Base-by-base conservation (phyloP, 2,888 invertebrate species). In the Andrena chrysosceles region DNA sequence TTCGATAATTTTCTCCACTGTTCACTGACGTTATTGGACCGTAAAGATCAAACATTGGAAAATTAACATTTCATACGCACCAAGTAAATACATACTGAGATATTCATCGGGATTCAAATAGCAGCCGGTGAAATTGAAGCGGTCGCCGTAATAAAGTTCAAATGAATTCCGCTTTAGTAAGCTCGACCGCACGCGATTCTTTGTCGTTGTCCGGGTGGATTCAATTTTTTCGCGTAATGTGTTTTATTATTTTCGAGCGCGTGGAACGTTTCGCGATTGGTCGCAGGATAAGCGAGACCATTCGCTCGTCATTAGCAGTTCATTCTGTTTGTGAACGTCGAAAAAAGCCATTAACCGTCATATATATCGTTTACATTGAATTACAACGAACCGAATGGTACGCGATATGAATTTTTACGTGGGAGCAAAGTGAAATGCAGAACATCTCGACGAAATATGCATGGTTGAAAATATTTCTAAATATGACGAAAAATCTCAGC, bases 361-460 rank as follows among this genome's bases (percentile, higher is more conserved):
- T 2, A n/a, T 35, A n/a, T 29, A 42, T 59, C 69, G 59, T 59
- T 69, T 69, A 59, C 54, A 56, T 35, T 33, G 23, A 26, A 69
- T 59, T 59, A 42, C n/a, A 26, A n/a, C 26, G 56, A 23, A 16
- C 7, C 13, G 26, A 59, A n/a, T 10, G 42, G 35, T 29, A 29
- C 35, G 42, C n/a, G 26, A 1, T 6, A 23, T 26, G 56, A 59
- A 59, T 69, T 56, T 56, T 16, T 35, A 56, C 31, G 52, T 0
- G 5, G 2, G 6, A 26, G 16, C 2, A 10, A 4, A 20, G 33
- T 1, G 26, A 54, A 0, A 13, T 29, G 26, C 2, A 60, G 8
- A 10, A 13, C 7, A 7, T 16, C 26, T 16, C 16, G 31, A 2
- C 3, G 49, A 62, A 16, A 23, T 13, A 33, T 49, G n/a, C 8